Evolutionary conservation across 64 coral and sea anemone genomes (phyloP).

Genomic region (Montipora sp.): DNA sequence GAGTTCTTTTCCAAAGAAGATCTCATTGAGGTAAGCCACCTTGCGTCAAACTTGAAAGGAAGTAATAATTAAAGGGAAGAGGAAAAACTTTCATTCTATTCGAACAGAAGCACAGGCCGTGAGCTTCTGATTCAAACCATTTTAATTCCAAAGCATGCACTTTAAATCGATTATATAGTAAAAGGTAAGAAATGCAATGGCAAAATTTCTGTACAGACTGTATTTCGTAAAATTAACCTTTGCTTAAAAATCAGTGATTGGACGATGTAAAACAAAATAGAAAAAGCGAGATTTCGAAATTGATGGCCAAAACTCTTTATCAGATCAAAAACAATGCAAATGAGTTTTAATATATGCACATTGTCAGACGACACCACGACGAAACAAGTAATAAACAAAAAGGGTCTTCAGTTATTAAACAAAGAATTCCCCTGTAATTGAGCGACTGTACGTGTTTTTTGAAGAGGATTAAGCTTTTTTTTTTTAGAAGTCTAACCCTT

Average conservation of each 20-base stretch:
- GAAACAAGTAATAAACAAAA: not conserved
- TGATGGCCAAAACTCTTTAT: not conserved
- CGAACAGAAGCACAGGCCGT: not conserved
- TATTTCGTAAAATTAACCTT: not conserved
- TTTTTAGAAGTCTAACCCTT: too few species aligned
- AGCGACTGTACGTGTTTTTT: too few species aligned
- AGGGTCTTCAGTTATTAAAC: too few species aligned
- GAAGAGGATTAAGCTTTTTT: too few species aligned
- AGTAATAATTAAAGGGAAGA: not conserved
- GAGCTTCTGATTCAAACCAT: not conserved
- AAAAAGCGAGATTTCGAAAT: not conserved
- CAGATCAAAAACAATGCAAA: not conserved
- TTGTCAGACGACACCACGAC: not conserved
- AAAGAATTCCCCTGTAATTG: too few species aligned
- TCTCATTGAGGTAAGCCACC: conserved; percentile 86
- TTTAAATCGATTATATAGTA: too few species aligned
- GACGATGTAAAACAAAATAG: not conserved
- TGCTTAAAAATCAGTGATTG: not conserved
- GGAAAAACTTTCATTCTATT: not conserved
- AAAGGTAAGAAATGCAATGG: too few species aligned
- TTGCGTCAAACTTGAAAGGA: not conserved
- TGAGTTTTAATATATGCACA: not conserved
- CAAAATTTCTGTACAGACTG: too few species aligned
- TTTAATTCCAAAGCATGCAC: not conserved
- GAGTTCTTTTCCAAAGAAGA: conserved; percentile 95